Evolutionary conservation across 2,113 vertebrate species (phyloP).

Genomic region (Festucalex cinctus): DNA sequence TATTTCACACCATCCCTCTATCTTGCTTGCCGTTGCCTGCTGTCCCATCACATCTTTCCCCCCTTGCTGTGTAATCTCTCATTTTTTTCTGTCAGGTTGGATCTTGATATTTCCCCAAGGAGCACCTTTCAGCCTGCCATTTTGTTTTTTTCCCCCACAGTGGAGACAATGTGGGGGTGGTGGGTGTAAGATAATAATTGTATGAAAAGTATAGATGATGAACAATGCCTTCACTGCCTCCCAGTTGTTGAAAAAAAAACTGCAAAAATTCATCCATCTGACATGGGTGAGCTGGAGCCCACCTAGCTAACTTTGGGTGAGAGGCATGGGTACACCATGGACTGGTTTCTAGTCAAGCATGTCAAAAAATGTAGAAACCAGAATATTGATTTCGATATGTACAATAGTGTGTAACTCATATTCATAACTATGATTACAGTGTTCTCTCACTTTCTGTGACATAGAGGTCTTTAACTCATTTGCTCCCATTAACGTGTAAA

Average conservation of each 20-base stretch:
- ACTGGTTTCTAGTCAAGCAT: no score
- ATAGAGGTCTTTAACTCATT: no score
- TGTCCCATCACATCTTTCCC: background rate
- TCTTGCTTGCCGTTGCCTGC: background rate
- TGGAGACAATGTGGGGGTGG: background rate
- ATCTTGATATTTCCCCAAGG: constrained; percentile 1
- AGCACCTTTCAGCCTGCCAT: background rate
- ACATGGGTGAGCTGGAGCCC: background rate
- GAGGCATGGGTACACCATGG: no score
- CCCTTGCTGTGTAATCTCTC: background rate
- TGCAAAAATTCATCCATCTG: background rate
- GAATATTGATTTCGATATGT: no score
- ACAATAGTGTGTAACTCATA: no score
- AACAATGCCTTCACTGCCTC: background rate
- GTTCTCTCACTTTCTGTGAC: no score
- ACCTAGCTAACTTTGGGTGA: background rate
- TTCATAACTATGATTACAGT: no score
- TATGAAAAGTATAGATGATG: background rate
- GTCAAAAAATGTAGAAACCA: no score
- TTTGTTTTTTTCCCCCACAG: background rate
- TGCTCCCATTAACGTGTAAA: no score
- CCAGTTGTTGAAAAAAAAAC: background rate
- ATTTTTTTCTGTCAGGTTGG: background rate
- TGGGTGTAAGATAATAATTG: background rate
- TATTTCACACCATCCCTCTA: background rate